A percentile compares a stretch with the other conserved stretches of the same genome.
These are phyloP conservation scores for Tenthredo scrophulariae DNA, from an alignment of 2,888 invertebrate genomes.

Conservation along the genomic window DNA sequence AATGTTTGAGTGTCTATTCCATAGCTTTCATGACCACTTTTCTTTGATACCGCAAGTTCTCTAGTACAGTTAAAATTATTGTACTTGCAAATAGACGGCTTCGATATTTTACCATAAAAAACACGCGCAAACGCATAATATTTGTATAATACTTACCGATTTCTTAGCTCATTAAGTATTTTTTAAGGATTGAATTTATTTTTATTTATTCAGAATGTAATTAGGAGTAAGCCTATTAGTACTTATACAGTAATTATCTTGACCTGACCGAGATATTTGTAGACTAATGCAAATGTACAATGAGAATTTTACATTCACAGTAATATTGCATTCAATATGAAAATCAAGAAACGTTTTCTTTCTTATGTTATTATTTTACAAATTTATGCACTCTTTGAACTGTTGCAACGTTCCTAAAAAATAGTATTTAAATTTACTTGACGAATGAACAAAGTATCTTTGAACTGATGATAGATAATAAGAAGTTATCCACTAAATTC, in stretches of 20 bases:
- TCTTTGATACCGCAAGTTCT: conserved; percentile 36
- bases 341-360: not conserved
- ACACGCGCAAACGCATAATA: conserved; percentile 47
- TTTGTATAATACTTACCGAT: conserved; percentile 30
- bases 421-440: not conserved
- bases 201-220: conserved; percentile 47
- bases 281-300: conserved; percentile 40
- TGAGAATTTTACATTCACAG: not conserved
- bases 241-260: conserved; percentile 13
- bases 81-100: conserved; percentile 5
- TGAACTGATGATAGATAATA: conserved; percentile 22
- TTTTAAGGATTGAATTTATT: conserved; percentile 36
- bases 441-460: not conserved
- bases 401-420: not conserved
- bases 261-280: not conserved
- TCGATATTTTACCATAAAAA: conserved; percentile 31
- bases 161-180: conserved; percentile 19
- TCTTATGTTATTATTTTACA: conserved; percentile 4
- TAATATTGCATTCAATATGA: not conserved
- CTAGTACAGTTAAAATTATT: conserved; percentile 31
- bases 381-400: not conserved
- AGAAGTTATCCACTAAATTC: not conserved
- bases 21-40: not conserved
- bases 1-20: not conserved
- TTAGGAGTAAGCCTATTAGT: conserved; percentile 29